Conservation (phyloP, 35 echinoderm and acorn worm genomes). For the Acanthaster planci region DNA sequence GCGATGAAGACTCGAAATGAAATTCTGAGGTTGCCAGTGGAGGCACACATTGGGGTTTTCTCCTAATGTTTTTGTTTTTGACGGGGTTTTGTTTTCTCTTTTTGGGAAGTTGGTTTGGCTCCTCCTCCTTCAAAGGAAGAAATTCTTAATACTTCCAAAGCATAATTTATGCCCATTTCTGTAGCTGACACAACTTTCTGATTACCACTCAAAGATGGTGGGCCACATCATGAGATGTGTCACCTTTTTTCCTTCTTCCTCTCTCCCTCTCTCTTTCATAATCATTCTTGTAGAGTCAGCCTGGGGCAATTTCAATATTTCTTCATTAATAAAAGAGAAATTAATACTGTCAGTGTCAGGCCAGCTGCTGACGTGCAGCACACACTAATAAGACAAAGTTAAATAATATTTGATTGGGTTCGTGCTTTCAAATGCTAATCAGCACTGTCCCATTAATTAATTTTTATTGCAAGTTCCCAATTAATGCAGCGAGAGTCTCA, state of each 20-base stretch:
- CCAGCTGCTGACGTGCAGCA: conserved; percentile 7
- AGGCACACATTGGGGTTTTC: background rate
- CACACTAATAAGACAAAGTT: conserved; percentile 17
- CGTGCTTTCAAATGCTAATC: conserved; percentile 33
- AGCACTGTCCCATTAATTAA: conserved; percentile 14
- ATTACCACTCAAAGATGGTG: background rate
- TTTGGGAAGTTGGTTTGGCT: too few relatives aligned
- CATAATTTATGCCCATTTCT: conserved; percentile 11
- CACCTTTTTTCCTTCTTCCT: background rate
- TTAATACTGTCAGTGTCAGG: conserved; percentile 3
- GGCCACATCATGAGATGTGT: background rate
- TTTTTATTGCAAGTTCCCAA: conserved; percentile 4
- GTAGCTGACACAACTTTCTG: background rate
- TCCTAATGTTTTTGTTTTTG: background rate
- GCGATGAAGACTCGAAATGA: conserved; percentile 2
- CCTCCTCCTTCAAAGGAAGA: too few relatives aligned
- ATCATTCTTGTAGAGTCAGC: background rate
- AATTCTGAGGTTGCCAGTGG: conserved; percentile 21
- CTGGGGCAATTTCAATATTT: conserved; percentile 8
- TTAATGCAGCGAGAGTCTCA: background rate
- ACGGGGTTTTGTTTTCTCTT: too few relatives aligned
- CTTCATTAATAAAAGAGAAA: conserved; percentile 32
- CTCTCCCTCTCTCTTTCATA: too few relatives aligned
- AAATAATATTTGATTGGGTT: conserved; percentile 27
- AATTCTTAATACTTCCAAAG: background rate